These are phyloP conservation scores for Phragmatobia fuliginosa DNA, from an alignment of 2,888 invertebrate species.

Conservation along the genomic window DNA sequence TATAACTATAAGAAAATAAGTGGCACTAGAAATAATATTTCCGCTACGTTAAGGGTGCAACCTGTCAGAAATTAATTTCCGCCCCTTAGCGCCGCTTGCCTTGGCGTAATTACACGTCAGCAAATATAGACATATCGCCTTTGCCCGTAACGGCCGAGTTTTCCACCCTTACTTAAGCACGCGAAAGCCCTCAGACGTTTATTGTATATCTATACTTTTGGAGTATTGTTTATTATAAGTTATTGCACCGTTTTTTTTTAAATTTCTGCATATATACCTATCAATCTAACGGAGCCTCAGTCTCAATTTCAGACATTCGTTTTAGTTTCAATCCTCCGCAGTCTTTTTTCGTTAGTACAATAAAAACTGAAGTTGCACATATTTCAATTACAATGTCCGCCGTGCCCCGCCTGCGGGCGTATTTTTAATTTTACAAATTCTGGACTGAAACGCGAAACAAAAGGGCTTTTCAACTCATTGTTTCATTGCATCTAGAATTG, in stretches of 20 bases:
- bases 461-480: slow-evolving; percentile 75
- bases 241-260: neutral
- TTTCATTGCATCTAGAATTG: slow-evolving; percentile 56
- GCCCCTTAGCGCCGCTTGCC: slow-evolving; percentile 66
- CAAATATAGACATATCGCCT: slow-evolving; percentile 63
- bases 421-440: slow-evolving; percentile 77
- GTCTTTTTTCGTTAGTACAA: slow-evolving; percentile 61
- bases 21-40: slow-evolving; percentile 53
- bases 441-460: slow-evolving; percentile 71
- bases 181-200: slow-evolving; percentile 47
- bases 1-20: slow-evolving; percentile 34
- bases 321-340: slow-evolving; percentile 67
- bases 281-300: slow-evolving; percentile 28
- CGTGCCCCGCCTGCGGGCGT: slow-evolving; percentile 63
- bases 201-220: slow-evolving; percentile 20
- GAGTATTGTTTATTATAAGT: neutral
- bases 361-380: slow-evolving; percentile 75
- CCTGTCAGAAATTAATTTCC: slow-evolving; percentile 82
- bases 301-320: slow-evolving; percentile 48
- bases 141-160: slow-evolving; percentile 29
- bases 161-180: slow-evolving; percentile 49
- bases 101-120: slow-evolving; percentile 66
- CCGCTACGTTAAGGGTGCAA: slow-evolving; percentile 57
- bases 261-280: slow-evolving; percentile 20
- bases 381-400: slow-evolving; percentile 74